Conservation (phyloP, 23 tunicate species). For the Halocynthia aurantium region DNA sequence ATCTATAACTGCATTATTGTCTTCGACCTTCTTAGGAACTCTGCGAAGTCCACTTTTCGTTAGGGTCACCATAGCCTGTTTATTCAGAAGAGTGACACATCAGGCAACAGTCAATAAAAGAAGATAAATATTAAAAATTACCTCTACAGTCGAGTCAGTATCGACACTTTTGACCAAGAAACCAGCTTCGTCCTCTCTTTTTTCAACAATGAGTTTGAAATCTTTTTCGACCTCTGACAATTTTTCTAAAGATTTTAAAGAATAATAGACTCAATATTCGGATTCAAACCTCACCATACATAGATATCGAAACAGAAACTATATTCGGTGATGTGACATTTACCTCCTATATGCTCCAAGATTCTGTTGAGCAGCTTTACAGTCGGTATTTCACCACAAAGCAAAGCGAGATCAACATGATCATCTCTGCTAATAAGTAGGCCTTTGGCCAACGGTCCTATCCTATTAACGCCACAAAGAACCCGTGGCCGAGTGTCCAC, state of each 20-base stretch:
- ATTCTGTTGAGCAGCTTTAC: constrained; percentile 47
- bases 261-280: not conserved
- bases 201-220: constrained; percentile 23
- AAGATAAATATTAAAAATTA: not conserved
- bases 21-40: too few species aligned
- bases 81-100: too few species aligned
- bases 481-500: constrained; percentile 85
- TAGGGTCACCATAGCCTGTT: too few species aligned
- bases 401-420: constrained; percentile 42
- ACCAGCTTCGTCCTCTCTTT: constrained; percentile 59
- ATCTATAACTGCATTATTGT: too few species aligned
- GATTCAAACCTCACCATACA: too few species aligned
- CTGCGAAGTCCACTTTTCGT: too few species aligned
- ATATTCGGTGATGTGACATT: not conserved
- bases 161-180: constrained; percentile 37
- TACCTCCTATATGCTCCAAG: constrained; percentile 75
- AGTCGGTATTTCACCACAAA: constrained; percentile 84
- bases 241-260: constrained; percentile 34
- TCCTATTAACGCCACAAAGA: constrained; percentile 73
- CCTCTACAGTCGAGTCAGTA: constrained; percentile 25
- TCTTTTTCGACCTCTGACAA: constrained; percentile 37
- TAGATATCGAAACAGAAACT: too few species aligned
- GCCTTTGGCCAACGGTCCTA: constrained; percentile 85
- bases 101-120: too few species aligned
- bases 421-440: constrained; percentile 66